Evolutionary conservation across 2,113 vertebrate genomes (phyloP), one percentile per base, ranked within the genome.

Genomic region (Syngnathus floridae): DNA sequence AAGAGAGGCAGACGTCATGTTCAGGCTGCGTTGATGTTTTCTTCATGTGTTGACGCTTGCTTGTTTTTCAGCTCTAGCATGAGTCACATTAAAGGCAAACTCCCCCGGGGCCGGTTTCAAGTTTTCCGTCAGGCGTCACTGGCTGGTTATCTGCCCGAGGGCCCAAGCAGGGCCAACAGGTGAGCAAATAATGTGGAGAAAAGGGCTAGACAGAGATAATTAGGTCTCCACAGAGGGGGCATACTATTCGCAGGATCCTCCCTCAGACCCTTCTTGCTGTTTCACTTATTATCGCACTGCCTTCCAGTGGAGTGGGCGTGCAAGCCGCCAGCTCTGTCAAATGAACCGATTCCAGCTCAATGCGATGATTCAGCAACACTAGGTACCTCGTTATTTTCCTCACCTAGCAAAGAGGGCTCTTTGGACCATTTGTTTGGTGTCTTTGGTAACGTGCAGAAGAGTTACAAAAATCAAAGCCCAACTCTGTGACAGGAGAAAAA

Each of bases 381-480:
- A 70, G 83, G 77, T 7, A 22, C 55, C 77, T 84, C 80, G 72
- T 88, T 86, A 87, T 80, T 82, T 79, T 66, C 62, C 69, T 83
- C 76, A 71, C 68, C 69, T 73, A 74, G 57, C 31, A 62, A 67
- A 69, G 58, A 74, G 59, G 68, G 71, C 54, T 65, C 64, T 37
- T 22, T 55, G 37, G 7, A 74, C 73, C 64, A 60, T 83, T 76
- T 48, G 49, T 76, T 69, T 69, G 59, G 62, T 82, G 75, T 73
- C 69, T 76, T 67, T 79, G 67, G 66, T 75, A 69, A 81, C 46
- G 1, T 55, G 58, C 62, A 67, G 19, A 43, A 16, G 7, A 36
- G 31, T 48, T 38, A 54, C 13, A 36, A 74, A 63, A 70, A 78
- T 66, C 37, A 67, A 63, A 74, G 55, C 22, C 61, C 17, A 55